Conservation (phyloP, 2,888 invertebrate species). For the Mesochorus sp. region DNA sequence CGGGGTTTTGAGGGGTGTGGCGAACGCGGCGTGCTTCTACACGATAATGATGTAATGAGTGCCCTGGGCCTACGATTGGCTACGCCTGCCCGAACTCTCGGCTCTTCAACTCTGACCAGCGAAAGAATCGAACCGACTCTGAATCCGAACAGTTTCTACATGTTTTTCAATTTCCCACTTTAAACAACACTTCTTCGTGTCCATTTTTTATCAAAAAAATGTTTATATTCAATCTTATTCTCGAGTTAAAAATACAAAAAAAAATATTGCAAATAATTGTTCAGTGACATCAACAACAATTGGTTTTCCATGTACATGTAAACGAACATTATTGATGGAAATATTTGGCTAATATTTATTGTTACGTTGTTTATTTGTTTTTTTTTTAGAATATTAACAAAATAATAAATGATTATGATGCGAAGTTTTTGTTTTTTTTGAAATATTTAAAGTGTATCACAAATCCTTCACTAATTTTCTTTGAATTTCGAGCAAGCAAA, state of each 20-base stretch:
- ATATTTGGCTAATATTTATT: no score
- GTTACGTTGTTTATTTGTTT: no score
- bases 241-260: no score
- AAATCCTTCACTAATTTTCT: not conserved
- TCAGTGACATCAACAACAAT: no score
- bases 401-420: not conserved
- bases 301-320: no score
- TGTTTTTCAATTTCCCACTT: not conserved
- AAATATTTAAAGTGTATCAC: not conserved
- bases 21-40: conserved; percentile 71
- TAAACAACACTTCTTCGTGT: no score
- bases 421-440: not conserved
- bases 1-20: conserved; percentile 65
- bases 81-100: conserved; percentile 67
- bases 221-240: no score
- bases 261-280: no score
- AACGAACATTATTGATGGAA: no score
- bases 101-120: conserved; percentile 47
- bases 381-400: not conserved
- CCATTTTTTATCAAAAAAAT: not conserved
- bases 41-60: conserved; percentile 78
- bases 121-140: conserved; percentile 37
- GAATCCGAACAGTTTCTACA: conserved; percentile 23
- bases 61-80: conserved; percentile 72
- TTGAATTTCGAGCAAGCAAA: conserved; percentile 28